Evolutionary conservation across 2,113 vertebrate species (phyloP).

Genomic region (Boulengeromyrus knoepffleri): DNA sequence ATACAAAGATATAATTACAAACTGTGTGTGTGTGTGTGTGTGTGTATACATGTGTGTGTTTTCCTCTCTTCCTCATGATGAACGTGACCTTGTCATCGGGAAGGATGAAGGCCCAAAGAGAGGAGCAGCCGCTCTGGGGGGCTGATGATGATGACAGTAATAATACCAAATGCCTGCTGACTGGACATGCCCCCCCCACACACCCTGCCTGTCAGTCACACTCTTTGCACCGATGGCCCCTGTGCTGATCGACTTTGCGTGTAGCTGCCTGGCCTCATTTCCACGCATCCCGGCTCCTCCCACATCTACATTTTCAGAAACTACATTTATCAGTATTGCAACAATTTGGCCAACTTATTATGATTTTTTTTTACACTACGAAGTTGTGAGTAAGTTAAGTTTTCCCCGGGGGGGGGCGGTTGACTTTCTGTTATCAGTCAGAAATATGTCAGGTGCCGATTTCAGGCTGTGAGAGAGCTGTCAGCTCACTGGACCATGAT

Average conservation of each 20-base stretch:
- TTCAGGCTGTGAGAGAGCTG: constrained; percentile 42
- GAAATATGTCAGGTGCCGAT: constrained; percentile 48
- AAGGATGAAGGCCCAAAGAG: neutral
- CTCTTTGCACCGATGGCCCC: neutral
- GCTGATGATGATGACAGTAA: neutral
- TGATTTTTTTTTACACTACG: neutral
- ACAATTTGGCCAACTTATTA: neutral
- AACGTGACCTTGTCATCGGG: neutral
- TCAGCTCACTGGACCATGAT: constrained; percentile 32
- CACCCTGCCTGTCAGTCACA: neutral
- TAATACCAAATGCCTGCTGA: neutral
- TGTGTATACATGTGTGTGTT: neutral
- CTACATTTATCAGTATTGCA: neutral
- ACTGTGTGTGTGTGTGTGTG: too few relatives aligned
- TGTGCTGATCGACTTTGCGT: neutral
- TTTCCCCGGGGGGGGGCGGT: neutral
- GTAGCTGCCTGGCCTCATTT: neutral
- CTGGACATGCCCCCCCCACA: neutral
- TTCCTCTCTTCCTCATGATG: neutral
- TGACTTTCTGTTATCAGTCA: constrained; percentile 6
- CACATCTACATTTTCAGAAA: neutral
- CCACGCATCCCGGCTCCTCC: neutral
- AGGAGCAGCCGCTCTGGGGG: neutral
- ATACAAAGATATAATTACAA: neutral
- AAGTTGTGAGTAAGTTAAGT: neutral